phyloP scores from a whole-genome alignment of 2,888 invertebrate species.

The Frankliniella fusca region DNA sequence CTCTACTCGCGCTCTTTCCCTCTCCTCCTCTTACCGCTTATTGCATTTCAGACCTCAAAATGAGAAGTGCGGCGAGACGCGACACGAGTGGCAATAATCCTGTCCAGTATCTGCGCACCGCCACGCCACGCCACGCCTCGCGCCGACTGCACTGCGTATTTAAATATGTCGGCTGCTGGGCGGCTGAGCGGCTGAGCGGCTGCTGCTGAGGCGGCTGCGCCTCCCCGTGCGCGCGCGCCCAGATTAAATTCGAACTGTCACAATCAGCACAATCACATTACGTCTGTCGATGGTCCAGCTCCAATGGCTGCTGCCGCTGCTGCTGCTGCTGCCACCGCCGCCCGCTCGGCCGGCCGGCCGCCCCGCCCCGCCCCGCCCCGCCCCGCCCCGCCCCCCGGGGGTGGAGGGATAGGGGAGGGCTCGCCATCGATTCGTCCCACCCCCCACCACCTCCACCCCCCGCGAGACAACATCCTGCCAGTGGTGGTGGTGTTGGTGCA shows the following conservation, averaged over 20 bases:
- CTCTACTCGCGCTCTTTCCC: too few species aligned
- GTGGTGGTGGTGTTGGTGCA: background rate
- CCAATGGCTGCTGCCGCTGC: background rate
- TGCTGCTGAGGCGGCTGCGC: too few species aligned
- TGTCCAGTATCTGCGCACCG: too few species aligned
- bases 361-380: background rate
- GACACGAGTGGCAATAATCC: too few species aligned
- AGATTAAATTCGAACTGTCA: background rate
- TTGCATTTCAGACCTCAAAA: too few species aligned
- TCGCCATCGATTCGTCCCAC: slow-evolving; percentile 14
- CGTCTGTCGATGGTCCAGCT: too few species aligned
- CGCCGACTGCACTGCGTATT: too few species aligned
- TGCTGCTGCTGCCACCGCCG: background rate
- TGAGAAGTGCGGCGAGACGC: too few species aligned
- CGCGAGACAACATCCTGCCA: slow-evolving; percentile 12
- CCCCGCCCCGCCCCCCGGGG: background rate
- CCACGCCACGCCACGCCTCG: background rate
- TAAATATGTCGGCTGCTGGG: too few species aligned
- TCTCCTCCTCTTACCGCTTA: too few species aligned
- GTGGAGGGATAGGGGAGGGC: background rate
- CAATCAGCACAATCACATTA: background rate
- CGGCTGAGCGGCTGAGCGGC: too few species aligned
- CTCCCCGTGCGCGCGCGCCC: background rate
- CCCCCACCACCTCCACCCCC: background rate
- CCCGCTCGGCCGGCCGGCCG: background rate